phyloP scores from a whole-genome alignment of 2,113 vertebrate genomes.

The Tamias sibiricus region DNA sequence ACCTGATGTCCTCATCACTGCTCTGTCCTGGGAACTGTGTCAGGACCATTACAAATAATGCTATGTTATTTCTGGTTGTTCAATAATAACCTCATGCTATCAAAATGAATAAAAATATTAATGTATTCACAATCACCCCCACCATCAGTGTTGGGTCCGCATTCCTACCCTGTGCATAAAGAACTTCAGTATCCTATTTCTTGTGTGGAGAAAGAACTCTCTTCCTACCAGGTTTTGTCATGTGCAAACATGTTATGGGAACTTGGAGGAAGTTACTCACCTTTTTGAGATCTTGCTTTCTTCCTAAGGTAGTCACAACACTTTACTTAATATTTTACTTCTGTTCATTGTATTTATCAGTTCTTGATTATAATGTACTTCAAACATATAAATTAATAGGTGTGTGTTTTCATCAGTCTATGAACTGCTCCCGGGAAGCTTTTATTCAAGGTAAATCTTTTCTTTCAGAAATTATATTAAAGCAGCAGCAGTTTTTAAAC shows the following conservation, averaged over 20 bases:
- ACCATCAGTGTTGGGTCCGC: neutral
- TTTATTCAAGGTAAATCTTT: conserved; percentile 12
- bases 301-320: neutral
- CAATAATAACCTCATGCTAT: conserved; percentile 8
- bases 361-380: neutral
- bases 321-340: conserved; percentile 25
- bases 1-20: neutral
- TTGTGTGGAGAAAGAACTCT: neutral
- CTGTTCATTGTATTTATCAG: neutral
- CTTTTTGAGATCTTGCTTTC: neutral
- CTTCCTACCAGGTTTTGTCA: neutral
- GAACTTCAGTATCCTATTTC: neutral
- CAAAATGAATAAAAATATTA: neutral
- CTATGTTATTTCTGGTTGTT: neutral
- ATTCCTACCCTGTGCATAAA: neutral
- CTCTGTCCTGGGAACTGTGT: neutral
- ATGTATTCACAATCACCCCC: neutral
- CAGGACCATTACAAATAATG: neutral
- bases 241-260: neutral
- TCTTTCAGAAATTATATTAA: conserved; percentile 53
- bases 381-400: conserved; percentile 13
- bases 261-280: neutral
- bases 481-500: conserved; percentile 10
- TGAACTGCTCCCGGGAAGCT: neutral
- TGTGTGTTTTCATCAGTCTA: neutral